Conservation (phyloP, 2,888 invertebrate genomes). For the Germaria angustata region DNA sequence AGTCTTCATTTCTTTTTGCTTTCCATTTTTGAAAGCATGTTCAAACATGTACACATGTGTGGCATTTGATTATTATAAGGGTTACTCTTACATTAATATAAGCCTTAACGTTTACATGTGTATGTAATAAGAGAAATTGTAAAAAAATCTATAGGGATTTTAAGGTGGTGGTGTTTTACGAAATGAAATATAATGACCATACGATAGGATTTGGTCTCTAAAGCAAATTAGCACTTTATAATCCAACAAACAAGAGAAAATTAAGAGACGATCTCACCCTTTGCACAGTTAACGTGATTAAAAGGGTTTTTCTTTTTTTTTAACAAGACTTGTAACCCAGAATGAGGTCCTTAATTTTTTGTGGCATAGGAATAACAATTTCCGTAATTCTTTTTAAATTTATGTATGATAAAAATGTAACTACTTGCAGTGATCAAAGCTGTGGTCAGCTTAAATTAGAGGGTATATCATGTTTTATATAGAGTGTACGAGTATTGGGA, state of each 20-base stretch:
- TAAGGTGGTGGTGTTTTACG: conserved; percentile 40
- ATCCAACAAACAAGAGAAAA: background rate
- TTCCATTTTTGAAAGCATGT: background rate
- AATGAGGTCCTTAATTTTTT: too few relatives aligned
- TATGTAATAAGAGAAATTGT: background rate
- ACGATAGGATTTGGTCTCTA: conserved; percentile 35
- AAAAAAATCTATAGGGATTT: conserved; percentile 25
- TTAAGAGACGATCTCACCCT: conserved; percentile 19
- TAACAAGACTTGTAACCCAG: too few relatives aligned
- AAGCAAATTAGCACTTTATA: conserved; percentile 35
- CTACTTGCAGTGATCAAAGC: too few relatives aligned
- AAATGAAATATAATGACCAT: conserved; percentile 54
- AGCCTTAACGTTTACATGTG: background rate
- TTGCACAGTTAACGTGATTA: conserved; percentile 7
- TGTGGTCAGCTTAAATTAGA: too few relatives aligned
- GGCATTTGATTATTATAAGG: background rate
- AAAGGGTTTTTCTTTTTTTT: background rate
- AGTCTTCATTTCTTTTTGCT: conserved; percentile 15
- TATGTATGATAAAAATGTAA: too few relatives aligned
- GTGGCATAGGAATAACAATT: too few relatives aligned
- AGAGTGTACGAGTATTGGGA: too few relatives aligned
- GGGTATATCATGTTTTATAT: too few relatives aligned
- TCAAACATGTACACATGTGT: background rate
- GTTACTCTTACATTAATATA: background rate
- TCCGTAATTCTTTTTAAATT: too few relatives aligned